Evolutionary conservation across 1,140 invertebrate genomes (phyloP), one percentile per base, ranked within the genome.

Genomic region (Drosophila nigromelanica): DNA sequence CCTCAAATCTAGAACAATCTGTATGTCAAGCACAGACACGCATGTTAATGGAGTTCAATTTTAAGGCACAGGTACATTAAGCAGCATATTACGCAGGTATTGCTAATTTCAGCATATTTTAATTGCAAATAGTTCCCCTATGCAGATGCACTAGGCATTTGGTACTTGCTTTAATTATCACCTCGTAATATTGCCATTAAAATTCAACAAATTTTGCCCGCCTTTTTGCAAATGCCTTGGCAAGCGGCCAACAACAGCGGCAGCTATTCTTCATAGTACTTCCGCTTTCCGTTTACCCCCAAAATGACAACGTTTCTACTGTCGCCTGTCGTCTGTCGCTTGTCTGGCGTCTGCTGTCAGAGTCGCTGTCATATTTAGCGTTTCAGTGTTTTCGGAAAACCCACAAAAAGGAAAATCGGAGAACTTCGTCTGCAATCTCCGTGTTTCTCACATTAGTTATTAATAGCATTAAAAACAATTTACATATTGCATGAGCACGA

Each of bases 391-490:
- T 56, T 42, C 10, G 55, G n/a, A 47, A 69, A 66, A 56, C 18
- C 30, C 11, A 60, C 30, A 35, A 52, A 59, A 51, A 5, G n/a
- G 15, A 60, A 68, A 35, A 5, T 3, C 3, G 33, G 27, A 37
- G 43, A 61, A 40, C 50, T 61, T 51, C 54, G 52, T 67, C 68
- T 66, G 50, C 66, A 80, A 72, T 81, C 81, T 85, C 47, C 74
- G 81, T 87, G 68, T 75, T 81, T 80, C 74, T 61, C 70, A 66
- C 78, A 86, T 87, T 81, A 78, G 59, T 66, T 76, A 81, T 77
- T 82, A 80, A 83, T 89, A 89, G 76, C 74, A 69, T 73, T 73
- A 81, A 62, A 76, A 87, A 70, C 67, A 81, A 89, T 89, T 87
- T 82, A 76, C 81, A 86, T 85, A 73, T 80, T 86, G 62, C 69